phyloP scores from a whole-genome alignment of 1,140 invertebrate genomes.

The Saxidomus purpurata region DNA sequence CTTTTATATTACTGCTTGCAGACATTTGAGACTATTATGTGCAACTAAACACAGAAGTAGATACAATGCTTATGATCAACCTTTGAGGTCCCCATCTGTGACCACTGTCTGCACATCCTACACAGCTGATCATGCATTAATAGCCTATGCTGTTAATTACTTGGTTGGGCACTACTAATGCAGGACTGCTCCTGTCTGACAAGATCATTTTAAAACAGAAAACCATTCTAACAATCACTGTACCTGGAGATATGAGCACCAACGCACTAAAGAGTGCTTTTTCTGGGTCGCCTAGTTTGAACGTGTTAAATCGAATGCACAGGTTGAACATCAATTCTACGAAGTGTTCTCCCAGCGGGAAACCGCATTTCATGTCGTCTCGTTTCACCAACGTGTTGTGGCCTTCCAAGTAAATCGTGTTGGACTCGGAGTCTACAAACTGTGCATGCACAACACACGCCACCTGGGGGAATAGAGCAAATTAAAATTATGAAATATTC shows the following conservation, averaged over 20 bases:
- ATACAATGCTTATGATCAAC: too few relatives aligned
- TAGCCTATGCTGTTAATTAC: too few relatives aligned
- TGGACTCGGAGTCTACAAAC: conserved; percentile 84
- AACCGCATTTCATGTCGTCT: conserved; percentile 84
- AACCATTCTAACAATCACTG: background rate
- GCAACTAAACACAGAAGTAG: too few relatives aligned
- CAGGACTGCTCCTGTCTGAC: too few relatives aligned
- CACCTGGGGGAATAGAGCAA: conserved; percentile 76
- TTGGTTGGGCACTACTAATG: too few relatives aligned
- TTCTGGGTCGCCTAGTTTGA: conserved; percentile 96
- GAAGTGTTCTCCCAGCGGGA: conserved; percentile 88
- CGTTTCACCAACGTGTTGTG: conserved; percentile 80
- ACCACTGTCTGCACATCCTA: too few relatives aligned
- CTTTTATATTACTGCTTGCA: too few relatives aligned
- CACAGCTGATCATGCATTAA: too few relatives aligned
- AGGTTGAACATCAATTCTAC: conserved; percentile 99
- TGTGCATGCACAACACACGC: conserved; percentile 85
- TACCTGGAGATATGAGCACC: conserved; percentile 96
- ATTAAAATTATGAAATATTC: too few relatives aligned
- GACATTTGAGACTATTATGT: too few relatives aligned
- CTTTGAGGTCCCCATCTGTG: too few relatives aligned
- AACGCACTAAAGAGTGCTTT: conserved; percentile 98
- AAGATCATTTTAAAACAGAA: too few relatives aligned
- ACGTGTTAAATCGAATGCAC: conserved; percentile 96
- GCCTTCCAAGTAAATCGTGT: conserved; percentile 83